Base-by-base conservation (phyloP, 2,888 invertebrate genomes). In the Andrena bucephala region DNA sequence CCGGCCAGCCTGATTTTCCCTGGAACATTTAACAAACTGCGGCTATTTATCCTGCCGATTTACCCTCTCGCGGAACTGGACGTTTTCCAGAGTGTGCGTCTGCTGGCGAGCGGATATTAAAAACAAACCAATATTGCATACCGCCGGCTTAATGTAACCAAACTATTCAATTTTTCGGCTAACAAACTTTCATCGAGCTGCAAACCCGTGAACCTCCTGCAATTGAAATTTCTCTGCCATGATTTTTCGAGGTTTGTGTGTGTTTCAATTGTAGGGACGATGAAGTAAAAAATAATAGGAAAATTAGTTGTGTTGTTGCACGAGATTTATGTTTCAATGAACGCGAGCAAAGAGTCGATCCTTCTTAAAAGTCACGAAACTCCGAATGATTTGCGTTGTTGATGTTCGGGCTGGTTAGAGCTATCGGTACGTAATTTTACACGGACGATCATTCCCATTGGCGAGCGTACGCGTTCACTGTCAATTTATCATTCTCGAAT, bases 401-500 rank as follows among this genome's bases (percentile, higher is more conserved):
- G 73, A 66, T 73, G 73, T 48, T 27, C 73, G 10, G 13, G 31
- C 65, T 31, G 62, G 59, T 42, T 59, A 54, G 78, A 72, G 69
- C 50, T 52, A 62, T 31, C 76, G 74, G 85, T 60, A 62, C 79
- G 78, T 82, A 78, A 86, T 86, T 86, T 86, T 82, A 66, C 76
- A 84, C 73, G 84, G 63, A 13, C 81, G 66, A 84, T 86, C 77
- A 74, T 74, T 86, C 74, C 78, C 72, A 86, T 72, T 70, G 81
- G 75, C 77, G 67, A 66, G 75, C 69, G 62, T 66, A 71, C 68
- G 77, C 84, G 74, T 83, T 63, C 82, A 70, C 78, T 86, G 86
- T 82, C 86, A 82, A 84, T 86, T 86, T 86, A 86, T 86, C 86
- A 86, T 82, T 72, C 65, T 54, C 69, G 78, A 82, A 86, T 82